Base-by-base conservation (phyloP, 2,888 invertebrate genomes). In the Diabrotica balteata region DNA sequence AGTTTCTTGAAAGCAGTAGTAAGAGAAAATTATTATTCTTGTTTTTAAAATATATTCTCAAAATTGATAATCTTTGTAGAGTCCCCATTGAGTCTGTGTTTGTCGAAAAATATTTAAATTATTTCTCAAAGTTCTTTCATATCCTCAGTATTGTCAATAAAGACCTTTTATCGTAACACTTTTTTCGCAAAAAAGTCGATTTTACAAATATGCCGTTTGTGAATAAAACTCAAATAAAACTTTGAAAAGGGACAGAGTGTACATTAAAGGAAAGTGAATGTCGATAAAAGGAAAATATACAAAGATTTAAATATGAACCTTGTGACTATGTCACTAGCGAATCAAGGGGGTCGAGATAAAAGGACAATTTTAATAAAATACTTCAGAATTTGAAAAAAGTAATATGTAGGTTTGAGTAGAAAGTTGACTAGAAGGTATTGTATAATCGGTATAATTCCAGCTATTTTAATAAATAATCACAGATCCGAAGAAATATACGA, bases 211-310 rank as follows among this genome's bases (percentile, higher is more conserved):
- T 67, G 66, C 65, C 67, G 68, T 64, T 68, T 63, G 67, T 64
- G 68, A 68, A 72, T 72, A 72, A 68, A 72, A 68, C 64, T 66
- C 69, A 62, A 71, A 69, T 71, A 71, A 71, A 71, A 69, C 71
- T 59, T 64, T 66, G 62, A 65, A 66, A 52, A 67, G 59, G 58
- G 63, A 60, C 22, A 53, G 61, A 53, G 10, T 11, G 46, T 46
- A 43, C 43, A 44, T 17, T n/a, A 44, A 61, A 32, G 46, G 45
- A 45, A 49, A 49, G 45, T 32, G 46, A 66, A 65, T 22, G 54
- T 45, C 69, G 69, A 68, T 70, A 68, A 70, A 70, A 68, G 68
- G 57, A 72, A 71, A 69, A 72, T 68, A 66, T 68, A 66, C 66
- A 61, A 64, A 55, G 68, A 70, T 72, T 71, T 73, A 63, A 68